Evolutionary conservation across 2,797 vertebrate genomes (phyloP).

Genomic region (Valencia hispanica): DNA sequence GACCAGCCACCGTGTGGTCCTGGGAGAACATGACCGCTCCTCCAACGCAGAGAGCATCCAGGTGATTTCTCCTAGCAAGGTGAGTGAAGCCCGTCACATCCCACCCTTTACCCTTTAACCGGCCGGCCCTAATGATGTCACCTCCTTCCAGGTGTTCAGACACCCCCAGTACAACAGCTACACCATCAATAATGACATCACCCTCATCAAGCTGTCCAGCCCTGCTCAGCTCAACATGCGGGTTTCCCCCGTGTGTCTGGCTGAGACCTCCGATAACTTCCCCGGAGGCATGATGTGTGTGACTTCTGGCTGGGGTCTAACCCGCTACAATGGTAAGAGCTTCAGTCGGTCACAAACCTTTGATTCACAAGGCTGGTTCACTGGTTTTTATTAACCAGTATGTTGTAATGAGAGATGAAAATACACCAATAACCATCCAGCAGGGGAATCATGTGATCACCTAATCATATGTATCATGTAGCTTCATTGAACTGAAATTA

Average conservation of each 20-base stretch:
- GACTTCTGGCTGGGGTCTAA: constrained; percentile 82
- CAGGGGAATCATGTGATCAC: neutral
- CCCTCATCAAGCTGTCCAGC: constrained; percentile 83
- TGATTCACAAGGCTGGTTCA: neutral
- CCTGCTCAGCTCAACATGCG: constrained; percentile 66
- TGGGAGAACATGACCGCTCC: constrained; percentile 85
- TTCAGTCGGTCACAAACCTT: neutral
- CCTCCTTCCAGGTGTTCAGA: constrained; percentile 81
- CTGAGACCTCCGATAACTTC: constrained; percentile 69
- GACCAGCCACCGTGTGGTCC: constrained; percentile 80
- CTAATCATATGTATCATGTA: too few species aligned
- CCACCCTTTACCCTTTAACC: rapidly evolving
- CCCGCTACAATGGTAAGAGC: constrained; percentile 71
- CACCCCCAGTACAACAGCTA: constrained; percentile 79
- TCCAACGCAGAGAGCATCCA: constrained; percentile 75
- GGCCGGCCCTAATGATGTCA: rapidly evolving
- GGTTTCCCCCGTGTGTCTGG: constrained; percentile 81
- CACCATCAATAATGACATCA: constrained; percentile 85
- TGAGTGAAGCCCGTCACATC: constrained; percentile 29
- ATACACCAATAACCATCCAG: neutral
- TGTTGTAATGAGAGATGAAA: neutral
- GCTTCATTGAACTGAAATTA: too few species aligned
- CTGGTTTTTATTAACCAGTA: neutral
- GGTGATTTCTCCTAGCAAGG: constrained; percentile 77
- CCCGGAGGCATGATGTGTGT: constrained; percentile 74